A percentile compares a stretch with the other conserved stretches of the same genome.
Conservation (phyloP, 2,113 vertebrate species). For the Spilogale gracilis region DNA sequence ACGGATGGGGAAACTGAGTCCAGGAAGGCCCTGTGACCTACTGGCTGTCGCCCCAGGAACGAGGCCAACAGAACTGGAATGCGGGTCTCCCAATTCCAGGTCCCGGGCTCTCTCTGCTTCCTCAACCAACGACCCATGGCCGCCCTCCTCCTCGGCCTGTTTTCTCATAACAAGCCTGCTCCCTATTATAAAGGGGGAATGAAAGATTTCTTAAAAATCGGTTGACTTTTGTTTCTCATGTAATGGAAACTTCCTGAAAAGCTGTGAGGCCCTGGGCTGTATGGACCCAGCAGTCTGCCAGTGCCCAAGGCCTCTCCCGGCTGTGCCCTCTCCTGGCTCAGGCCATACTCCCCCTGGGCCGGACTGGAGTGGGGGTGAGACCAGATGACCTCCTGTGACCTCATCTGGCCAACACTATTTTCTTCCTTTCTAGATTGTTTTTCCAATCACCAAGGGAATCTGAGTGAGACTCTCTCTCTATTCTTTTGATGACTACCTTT, state of each 20-base stretch:
- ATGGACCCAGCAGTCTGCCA: background rate
- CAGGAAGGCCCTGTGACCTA: background rate
- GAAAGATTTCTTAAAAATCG: background rate
- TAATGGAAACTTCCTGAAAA: background rate
- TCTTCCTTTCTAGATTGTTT: background rate
- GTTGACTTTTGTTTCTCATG: background rate
- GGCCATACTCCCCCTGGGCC: background rate
- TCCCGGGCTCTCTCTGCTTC: background rate
- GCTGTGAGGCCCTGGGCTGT: background rate
- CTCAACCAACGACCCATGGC: background rate
- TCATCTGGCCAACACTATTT: background rate
- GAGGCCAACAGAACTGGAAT: background rate
- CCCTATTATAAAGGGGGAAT: background rate
- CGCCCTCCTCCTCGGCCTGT: background rate
- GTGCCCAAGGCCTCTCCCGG: background rate
- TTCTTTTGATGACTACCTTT: constrained; percentile 80
- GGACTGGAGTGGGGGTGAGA: background rate
- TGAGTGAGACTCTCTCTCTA: constrained; percentile 66
- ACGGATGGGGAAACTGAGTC: background rate
- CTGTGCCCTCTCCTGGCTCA: background rate
- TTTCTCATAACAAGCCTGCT: background rate
- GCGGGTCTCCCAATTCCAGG: background rate
- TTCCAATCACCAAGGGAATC: constrained; percentile 47
- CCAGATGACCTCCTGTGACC: constrained; percentile 35
- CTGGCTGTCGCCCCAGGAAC: background rate